Base-by-base conservation (phyloP, 2,888 invertebrate species). In the Callinectes sapidus region DNA sequence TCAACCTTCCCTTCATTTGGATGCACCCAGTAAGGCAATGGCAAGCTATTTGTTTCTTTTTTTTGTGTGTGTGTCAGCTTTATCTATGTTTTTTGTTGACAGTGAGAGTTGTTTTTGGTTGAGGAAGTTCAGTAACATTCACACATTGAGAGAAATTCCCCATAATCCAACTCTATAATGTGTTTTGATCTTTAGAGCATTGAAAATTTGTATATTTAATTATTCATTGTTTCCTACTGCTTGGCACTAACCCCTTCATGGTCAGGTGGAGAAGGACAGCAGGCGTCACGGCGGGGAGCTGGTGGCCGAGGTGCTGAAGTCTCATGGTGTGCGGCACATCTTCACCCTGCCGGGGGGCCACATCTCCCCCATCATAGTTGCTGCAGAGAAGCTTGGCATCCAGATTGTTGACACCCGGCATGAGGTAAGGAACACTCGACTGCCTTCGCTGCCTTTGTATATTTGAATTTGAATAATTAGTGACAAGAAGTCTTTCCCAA, bases 271-370 rank as follows among this genome's bases (percentile, higher is more conserved):
- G 93, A 95, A 94, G 61, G 95, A 95, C 32, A 95, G 95, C 6
- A 95, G 95, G 39, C 95, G 95, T 92, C 96, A 96, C 95, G 96
- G 96, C 91, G 96, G 96, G 55, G 96, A 96, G 94, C 95, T 96
- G 87, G 96, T 96, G 8, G 96, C 96, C 13, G 95, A 96, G 93
- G 96, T 96, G n/a, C 95, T 96, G n/a, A 95, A 96, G 96, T 95
- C 96, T 2, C 97, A 97, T 95, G 96, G 96, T 39, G 96, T 97
- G 16, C 96, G 96, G 94, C 95, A 96, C 94, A 95, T 97, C 13
- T 97, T 97, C 95, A 96, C 96, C 0, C 95, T 97, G 86, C 96
- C 96, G 94, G 97, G 97, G 16, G 97, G 97, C 8, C 97, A 97
- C 95, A 96, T 97, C 94, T 97, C 97, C 1, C 97, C 97, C 0